Base-by-base conservation (phyloP, 2,113 vertebrate genomes). In the Eclectus roratus region DNA sequence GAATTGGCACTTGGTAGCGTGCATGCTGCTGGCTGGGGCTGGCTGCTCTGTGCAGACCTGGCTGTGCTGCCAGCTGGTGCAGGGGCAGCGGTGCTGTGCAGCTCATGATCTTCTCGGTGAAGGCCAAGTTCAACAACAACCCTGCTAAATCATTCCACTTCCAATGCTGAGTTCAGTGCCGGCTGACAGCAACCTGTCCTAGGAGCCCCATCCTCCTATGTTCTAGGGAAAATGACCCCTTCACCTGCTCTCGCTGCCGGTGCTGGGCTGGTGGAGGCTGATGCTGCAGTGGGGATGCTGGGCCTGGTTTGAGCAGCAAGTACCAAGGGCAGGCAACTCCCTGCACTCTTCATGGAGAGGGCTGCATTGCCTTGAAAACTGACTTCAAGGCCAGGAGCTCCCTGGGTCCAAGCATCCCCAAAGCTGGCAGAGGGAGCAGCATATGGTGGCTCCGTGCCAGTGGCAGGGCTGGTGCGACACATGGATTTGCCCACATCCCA, bases 41-140 rank as follows among this genome's bases (percentile, higher is more conserved):
- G 19, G 16, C 23, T 49, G 44, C 35, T 16, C 41, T 5, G 27
- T 28, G 37, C 37, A 28, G 28, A 13, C 8, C 39, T 1, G 1
- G 33, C 10, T 25, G 46, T 33, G 56, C 50, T 18, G 29, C 66
- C 6, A 35, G 52, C 65, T 58, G 50, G 8, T 15, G 29, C 68
- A 0, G 2, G 35, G 70, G 24, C 61, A 50, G 7, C 1, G 2
- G 23, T 1, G 1, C n/a, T 1, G 8, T 21, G 63, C 69, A 41
- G 70, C 13, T 44, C 81, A 17, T 0, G 0, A 37, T 79, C 44
- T 33, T 68, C 63, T 56, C 1, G 2, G 13, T 7, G 72, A 73
- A 58, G n/a, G 68, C 46, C 56, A 53, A 24, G 35, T 14, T n/a
- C 64, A 72, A 76, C 27, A 64, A 8, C 1, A 18, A 47, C 43